A percentile compares a stretch with the other conserved stretches of the same genome.
Evolutionary conservation across 2,113 vertebrate species (phyloP).

Genomic region (Sialia sialis): DNA sequence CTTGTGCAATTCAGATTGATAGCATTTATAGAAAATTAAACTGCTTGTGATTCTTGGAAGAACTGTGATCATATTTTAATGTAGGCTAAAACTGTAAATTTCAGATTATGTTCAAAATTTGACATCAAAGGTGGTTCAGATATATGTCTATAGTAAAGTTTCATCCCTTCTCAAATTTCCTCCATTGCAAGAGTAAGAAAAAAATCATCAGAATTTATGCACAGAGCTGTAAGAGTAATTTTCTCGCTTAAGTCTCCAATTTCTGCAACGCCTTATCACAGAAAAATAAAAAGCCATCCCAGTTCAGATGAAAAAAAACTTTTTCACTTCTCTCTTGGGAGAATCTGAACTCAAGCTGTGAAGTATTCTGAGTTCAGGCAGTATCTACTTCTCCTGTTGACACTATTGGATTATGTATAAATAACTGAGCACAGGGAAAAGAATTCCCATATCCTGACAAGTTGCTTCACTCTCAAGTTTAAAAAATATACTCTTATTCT

Average conservation of each 20-base stretch:
- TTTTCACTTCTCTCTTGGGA: background rate
- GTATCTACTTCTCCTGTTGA: background rate
- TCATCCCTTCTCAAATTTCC: background rate
- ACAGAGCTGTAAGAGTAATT: background rate
- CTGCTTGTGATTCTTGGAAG: constrained; percentile 13
- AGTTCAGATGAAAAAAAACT: background rate
- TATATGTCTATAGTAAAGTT: background rate
- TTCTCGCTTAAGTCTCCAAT: background rate
- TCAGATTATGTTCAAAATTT: constrained; percentile 11
- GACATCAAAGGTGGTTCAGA: constrained; percentile 3
- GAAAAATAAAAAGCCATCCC: background rate
- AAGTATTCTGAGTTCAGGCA: background rate
- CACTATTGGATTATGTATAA: background rate
- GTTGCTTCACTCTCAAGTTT: background rate
- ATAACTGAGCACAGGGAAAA: background rate
- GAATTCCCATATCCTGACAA: background rate
- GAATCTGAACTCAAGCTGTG: background rate
- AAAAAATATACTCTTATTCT: background rate
- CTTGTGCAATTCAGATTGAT: background rate
- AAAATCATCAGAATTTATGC: constrained; percentile 52
- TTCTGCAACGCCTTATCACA: background rate
- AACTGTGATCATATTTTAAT: background rate
- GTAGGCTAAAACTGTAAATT: background rate
- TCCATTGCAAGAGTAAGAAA: constrained; percentile 36
- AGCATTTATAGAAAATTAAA: constrained; percentile 15